Base-by-base conservation (phyloP, 2,113 vertebrate genomes). In the Ciconia stormi region DNA sequence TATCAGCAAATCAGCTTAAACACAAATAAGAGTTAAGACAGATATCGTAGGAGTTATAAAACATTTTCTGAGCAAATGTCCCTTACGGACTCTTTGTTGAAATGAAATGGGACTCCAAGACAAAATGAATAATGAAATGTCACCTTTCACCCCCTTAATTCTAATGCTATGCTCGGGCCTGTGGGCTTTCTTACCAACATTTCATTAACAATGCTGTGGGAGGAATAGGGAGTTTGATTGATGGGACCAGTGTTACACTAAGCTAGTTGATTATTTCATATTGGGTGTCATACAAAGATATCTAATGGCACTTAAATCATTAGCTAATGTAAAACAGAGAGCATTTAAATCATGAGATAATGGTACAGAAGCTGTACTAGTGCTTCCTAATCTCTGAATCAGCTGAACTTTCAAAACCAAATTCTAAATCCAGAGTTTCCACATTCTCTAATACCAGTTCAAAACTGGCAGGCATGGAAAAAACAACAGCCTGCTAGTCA, bases 201-300 rank as follows among this genome's bases (percentile, higher is more conserved):
- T 94, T 93, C 89, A 93, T 93, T 93, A 97, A 90, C 78, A 84
- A 86, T 73, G 59, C 74, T 78, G 78, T 90, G 71, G 79, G 82
- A 97, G 84, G 62, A 94, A 95, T 34, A 91, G 58, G 47, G 62
- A 83, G 4, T 81, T 88, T 97, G 96, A 97, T 96, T 94, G 89
- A 97, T 96, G 94, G 66, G 67, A 92, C 74, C 59, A 90, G 20
- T 69, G 81, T 89, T 95, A 76, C 4, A 6, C 73, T 91, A 95
- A 90, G 84, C 58, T 88, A 90, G 93, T 93, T 87, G 93, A 96
- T 97, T 94, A 96, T 97, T 97, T 97, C 96, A 93, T 94, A 78
- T 71, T 94, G 95, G 67, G 82, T 96, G 95, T 96, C 96, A 95
- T 86, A 89, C 63, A 96, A 96, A 94, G 80, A 93, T 97, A 96